Base-by-base conservation (phyloP, 1,140 invertebrate species). In the Diachasmimorpha longicaudata region DNA sequence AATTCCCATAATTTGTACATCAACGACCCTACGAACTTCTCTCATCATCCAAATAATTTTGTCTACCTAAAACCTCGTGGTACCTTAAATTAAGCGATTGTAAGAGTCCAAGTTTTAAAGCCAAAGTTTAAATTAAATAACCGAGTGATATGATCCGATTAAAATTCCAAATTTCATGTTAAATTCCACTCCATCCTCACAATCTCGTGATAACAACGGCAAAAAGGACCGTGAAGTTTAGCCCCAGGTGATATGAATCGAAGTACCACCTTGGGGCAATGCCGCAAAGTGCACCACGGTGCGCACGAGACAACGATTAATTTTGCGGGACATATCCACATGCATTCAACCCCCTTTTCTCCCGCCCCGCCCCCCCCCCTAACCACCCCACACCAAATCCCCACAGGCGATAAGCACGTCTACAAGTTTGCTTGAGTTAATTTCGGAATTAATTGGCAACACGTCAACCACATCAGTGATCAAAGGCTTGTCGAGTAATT, bases 291-390 rank as follows among this genome's bases (percentile, higher is more conserved):
- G n/a, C 36, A 37, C 66, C 14, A 68, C 25, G 14, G 36, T 68
- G 66, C 11, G 36, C 66, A 68, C 66, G 66, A 68, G 66, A 68
- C 66, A 68, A 39, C 66, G 66, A 68, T 68, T 68, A 68, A 68
- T 68, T 37, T 68, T 36, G 36, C 19, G n/a, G 36, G n/a, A 37
- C 36, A 37, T n/a, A 68, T 36, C 25, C 66, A 1, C 23, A 63
- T 63, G 58, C 58, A 25, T 31, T 25, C 6, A 13, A 1, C n/a
- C 13, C 48, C 19, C n/a, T 13, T 19, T 19, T 23, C 55, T 13
- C 55, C 23, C 55, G 19, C 16, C 55, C 55, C n/a, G n/a, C 16
- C 55, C 23, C 23, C 55, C 16, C 9, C 55, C 4, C 46, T 9
- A 11, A 48, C 48, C 48, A 6, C 16, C 14, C 48, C 9, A 16